These are phyloP conservation scores for Antheraea mylitta DNA, from an alignment of 1,140 invertebrate genomes.

Conservation along the genomic window DNA sequence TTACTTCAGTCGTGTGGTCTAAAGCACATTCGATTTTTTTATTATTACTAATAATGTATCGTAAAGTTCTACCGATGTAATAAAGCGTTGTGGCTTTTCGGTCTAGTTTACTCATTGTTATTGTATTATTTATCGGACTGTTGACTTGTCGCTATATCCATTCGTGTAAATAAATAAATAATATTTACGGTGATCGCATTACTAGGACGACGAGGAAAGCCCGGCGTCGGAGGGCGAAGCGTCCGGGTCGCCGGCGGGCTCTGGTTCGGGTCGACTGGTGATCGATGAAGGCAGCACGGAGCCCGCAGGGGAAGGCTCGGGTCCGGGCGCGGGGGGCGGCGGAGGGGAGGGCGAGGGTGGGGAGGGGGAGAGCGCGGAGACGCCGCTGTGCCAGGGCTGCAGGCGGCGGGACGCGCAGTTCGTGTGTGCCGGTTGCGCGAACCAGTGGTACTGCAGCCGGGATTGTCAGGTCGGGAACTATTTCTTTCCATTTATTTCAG, in stretches of 20 bases:
- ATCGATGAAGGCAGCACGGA: slow-evolving; percentile 82
- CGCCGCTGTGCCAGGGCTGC: slow-evolving; percentile 90
- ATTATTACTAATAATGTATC: too few species aligned
- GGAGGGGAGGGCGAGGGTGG: slow-evolving; percentile 53
- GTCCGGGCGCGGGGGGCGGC: slow-evolving; percentile 47
- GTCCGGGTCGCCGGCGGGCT: slow-evolving; percentile 73
- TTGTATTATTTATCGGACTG: too few species aligned
- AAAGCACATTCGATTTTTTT: too few species aligned
- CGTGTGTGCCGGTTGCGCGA: slow-evolving; percentile 91
- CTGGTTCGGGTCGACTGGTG: slow-evolving; percentile 80
- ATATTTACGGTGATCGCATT: too few species aligned
- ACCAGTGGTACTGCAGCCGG: slow-evolving; percentile 94
- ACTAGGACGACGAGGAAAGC: slow-evolving; percentile 78
- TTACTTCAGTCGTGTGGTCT: too few species aligned
- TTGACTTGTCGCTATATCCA: too few species aligned
- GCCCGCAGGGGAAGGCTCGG: slow-evolving; percentile 51
- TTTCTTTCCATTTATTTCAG: too few species aligned
- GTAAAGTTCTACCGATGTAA: too few species aligned
- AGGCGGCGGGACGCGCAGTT: slow-evolving; percentile 88
- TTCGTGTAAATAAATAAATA: too few species aligned
- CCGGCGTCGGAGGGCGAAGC: slow-evolving; percentile 51
- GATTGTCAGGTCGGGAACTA: slow-evolving; percentile 87
- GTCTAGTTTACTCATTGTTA: too few species aligned
- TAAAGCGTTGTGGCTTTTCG: too few species aligned
- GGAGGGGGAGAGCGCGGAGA: slow-evolving; percentile 70